Evolutionary conservation across 1,140 invertebrate species (phyloP).

Genomic region (Anastrepha obliqua): DNA sequence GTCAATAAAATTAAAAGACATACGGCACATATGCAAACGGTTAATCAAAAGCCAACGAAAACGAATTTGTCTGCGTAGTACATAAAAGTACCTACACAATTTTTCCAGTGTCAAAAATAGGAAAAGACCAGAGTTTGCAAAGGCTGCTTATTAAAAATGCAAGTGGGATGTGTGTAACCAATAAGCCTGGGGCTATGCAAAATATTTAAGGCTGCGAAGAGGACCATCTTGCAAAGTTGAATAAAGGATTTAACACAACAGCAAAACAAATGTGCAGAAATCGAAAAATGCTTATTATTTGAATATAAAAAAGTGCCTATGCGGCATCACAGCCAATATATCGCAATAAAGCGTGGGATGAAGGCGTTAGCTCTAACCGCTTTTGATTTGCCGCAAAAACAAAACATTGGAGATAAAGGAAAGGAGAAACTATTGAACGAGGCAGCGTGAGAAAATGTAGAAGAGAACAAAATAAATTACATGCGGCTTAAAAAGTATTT

Average conservation of each 20-base stretch:
- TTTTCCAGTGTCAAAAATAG: neutral
- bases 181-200: neutral
- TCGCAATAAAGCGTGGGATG: slow-evolving; percentile 21
- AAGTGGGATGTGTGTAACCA: slow-evolving; percentile 31
- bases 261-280: neutral
- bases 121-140: slow-evolving; percentile 7
- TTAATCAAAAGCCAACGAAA: too few relatives aligned
- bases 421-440: neutral
- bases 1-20: too few relatives aligned
- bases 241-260: slow-evolving; percentile 26
- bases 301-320: neutral
- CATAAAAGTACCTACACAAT: too few relatives aligned
- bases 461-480: neutral
- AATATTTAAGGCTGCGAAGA: neutral
- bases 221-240: neutral
- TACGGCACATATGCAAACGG: too few relatives aligned
- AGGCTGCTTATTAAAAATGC: slow-evolving; percentile 42
- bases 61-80: neutral
- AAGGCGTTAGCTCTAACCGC: slow-evolving; percentile 7
- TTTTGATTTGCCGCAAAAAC: slow-evolving; percentile 32
- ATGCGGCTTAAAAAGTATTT: neutral
- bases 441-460: slow-evolving; percentile 29
- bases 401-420: neutral
- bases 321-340: neutral
- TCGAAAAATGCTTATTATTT: slow-evolving; percentile 19